Percentiles rank a stretch among this genome's conserved stretches.
Conservation (phyloP, 2,888 invertebrate genomes). For the Enoplolaimus lenunculus region DNA sequence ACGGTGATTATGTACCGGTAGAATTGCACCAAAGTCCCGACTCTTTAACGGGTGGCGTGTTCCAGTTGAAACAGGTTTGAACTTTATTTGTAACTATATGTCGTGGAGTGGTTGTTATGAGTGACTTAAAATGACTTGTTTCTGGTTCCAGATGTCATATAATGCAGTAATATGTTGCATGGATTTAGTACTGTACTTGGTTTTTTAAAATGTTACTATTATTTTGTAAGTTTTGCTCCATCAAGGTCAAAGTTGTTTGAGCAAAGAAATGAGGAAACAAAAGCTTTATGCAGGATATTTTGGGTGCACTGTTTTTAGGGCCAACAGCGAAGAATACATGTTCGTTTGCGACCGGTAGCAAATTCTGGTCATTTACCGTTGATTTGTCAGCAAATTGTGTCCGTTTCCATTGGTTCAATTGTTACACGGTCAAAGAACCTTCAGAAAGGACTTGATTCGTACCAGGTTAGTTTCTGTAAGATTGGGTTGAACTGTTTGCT, state of each 20-base stretch:
- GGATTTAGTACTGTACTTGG: too few relatives aligned
- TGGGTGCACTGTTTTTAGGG: constrained; percentile 55
- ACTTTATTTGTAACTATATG: too few relatives aligned
- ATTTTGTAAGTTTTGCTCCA: too few relatives aligned
- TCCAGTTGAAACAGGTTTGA: constrained; percentile 72
- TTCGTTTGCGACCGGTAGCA: constrained; percentile 59
- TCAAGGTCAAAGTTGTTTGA: too few relatives aligned
- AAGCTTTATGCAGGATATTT: too few relatives aligned
- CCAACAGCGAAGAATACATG: constrained; percentile 72
- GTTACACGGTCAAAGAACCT: constrained; percentile 55
- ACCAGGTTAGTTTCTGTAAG: constrained; percentile 48
- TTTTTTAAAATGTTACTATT: too few relatives aligned
- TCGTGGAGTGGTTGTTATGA: too few relatives aligned
- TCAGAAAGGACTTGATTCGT: constrained; percentile 83
- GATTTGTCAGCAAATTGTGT: constrained; percentile 78
- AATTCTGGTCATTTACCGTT: constrained; percentile 86
- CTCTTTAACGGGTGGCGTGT: constrained; percentile 68
- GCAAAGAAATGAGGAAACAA: too few relatives aligned
- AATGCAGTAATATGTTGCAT: too few relatives aligned
- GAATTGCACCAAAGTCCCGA: constrained; percentile 56
- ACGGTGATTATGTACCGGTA: constrained; percentile 89
- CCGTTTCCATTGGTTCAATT: constrained; percentile 75
- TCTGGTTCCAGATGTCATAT: too few relatives aligned
- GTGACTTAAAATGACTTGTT: too few relatives aligned
- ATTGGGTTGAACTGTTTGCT: too few relatives aligned